A percentile compares a stretch with the other conserved stretches of the same genome.
These are phyloP conservation scores for Trachelus troglodyta DNA, from an alignment of 2,888 invertebrate genomes.

Conservation along the genomic window DNA sequence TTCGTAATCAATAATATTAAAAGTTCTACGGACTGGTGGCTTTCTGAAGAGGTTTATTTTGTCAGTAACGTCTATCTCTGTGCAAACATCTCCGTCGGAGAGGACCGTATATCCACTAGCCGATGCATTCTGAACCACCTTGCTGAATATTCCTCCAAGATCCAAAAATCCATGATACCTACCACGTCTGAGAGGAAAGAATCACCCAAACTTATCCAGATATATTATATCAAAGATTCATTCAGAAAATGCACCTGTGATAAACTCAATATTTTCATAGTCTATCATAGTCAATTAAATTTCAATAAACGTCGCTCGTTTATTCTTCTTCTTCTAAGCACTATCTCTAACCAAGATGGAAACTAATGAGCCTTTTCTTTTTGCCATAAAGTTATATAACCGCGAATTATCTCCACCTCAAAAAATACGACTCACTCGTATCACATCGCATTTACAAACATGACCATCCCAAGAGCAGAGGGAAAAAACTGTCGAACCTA, in stretches of 20 bases:
- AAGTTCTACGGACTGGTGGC: slow-evolving; percentile 51
- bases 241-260: neutral
- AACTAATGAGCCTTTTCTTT: neutral
- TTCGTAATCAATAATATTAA: slow-evolving; percentile 49
- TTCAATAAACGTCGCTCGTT: neutral
- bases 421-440: neutral
- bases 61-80: slow-evolving; percentile 47
- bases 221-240: neutral
- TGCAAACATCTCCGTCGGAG: slow-evolving; percentile 54
- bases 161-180: neutral
- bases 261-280: neutral
- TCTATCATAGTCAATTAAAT: neutral
- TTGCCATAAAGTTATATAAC: neutral
- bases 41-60: slow-evolving; percentile 63
- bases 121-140: neutral
- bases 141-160: neutral
- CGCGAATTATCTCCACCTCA: neutral
- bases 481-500: neutral
- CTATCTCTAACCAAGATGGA: neutral
- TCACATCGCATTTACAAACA: neutral
- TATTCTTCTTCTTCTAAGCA: neutral
- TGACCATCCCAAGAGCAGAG: neutral
- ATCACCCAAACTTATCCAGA: neutral
- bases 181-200: neutral
- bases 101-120: slow-evolving; percentile 14